phyloP scores from a whole-genome alignment of 2,888 invertebrate species.

The Cosmia trapezina region DNA sequence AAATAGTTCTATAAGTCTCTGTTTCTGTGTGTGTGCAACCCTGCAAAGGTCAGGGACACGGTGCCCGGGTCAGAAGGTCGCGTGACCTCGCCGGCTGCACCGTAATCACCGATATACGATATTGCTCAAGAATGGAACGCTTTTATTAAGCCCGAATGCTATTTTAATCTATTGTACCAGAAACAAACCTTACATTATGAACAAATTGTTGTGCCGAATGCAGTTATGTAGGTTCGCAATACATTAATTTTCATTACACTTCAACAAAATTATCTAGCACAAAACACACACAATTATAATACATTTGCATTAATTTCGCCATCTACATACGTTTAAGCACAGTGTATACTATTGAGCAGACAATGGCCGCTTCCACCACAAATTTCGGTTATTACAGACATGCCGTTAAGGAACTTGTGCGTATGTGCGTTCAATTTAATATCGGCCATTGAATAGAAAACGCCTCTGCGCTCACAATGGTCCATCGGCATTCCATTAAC shows the following conservation, averaged over 20 bases:
- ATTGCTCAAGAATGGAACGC: conserved; percentile 54
- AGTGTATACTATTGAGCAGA: conserved; percentile 48
- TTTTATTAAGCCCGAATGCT: conserved; percentile 50
- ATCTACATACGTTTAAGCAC: conserved; percentile 43
- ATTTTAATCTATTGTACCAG: conserved; percentile 43
- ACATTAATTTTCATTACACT: conserved; percentile 35
- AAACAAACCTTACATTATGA: conserved; percentile 29
- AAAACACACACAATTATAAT: conserved; percentile 44
- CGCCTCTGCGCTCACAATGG: conserved; percentile 84
- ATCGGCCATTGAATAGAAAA: conserved; percentile 84
- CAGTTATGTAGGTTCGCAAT: conserved; percentile 2
- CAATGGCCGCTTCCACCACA: conserved; percentile 62
- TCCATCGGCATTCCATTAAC: conserved; percentile 89
- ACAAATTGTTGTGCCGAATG: conserved; percentile 34
- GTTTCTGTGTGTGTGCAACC: conserved; percentile 50
- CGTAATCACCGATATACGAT: conserved; percentile 70
- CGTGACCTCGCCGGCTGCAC: conserved; percentile 64
- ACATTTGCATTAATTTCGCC: conserved; percentile 58
- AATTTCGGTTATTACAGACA: conserved; percentile 76
- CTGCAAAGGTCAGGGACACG: conserved; percentile 67
- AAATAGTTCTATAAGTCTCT: conserved; percentile 52
- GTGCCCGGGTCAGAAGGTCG: conserved; percentile 60
- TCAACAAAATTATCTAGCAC: conserved; percentile 28
- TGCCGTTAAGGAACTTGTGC: conserved; percentile 75
- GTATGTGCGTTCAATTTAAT: conserved; percentile 81